Base-by-base conservation (phyloP, 2,888 invertebrate genomes). In the Plebejus melissa region DNA sequence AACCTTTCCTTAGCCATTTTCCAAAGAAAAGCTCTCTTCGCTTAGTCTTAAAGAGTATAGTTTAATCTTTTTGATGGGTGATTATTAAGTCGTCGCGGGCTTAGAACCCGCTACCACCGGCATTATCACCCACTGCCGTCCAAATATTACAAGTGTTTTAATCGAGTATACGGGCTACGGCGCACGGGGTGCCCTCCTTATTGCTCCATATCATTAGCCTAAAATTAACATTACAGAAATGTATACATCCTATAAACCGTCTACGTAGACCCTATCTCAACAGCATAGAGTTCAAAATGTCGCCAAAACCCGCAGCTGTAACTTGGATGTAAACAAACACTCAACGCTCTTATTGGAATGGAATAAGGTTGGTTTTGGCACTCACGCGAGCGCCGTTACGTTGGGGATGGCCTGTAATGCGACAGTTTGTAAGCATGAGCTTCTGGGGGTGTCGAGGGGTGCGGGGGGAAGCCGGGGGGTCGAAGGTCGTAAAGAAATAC, bases 371-470 rank as follows among this genome's bases (percentile, higher is more conserved):
- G 77, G 79, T 79, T 84, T 84, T 87, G 77, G 85, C 80, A 60
- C 76, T 79, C 74, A 74, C 74, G 65, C 11, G 71, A 57, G 85
- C 83, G 84, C 84, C 86, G 87, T 88, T 88, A 85, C 85, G 87
- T 86, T 83, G 86, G 87, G 87, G 88, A 89, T 87, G 89, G 86
- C 85, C 86, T 86, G 89, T 93, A 93, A 93, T 93, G 90, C 90
- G 93, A 91, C 91, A 91, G 91, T 93, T 93, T 91, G 93, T 93
- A 93, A 92, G 93, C 93, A 93, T 93, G 92, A 93, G 91, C 89
- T 89, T 87, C 85, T 87, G 87, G 85, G 54, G 54, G 54, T 54
- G 54, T 16, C 16, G 54, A 4, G 54, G 85, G 83, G 82, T 81
- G 79, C 79, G 79, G 78, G 80, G 82, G 83, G 83, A 81, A 81